Evolutionary conservation across 2,113 vertebrate genomes (phyloP), one percentile per base, ranked within the genome.

Genomic region (Periophthalmus modestus): DNA sequence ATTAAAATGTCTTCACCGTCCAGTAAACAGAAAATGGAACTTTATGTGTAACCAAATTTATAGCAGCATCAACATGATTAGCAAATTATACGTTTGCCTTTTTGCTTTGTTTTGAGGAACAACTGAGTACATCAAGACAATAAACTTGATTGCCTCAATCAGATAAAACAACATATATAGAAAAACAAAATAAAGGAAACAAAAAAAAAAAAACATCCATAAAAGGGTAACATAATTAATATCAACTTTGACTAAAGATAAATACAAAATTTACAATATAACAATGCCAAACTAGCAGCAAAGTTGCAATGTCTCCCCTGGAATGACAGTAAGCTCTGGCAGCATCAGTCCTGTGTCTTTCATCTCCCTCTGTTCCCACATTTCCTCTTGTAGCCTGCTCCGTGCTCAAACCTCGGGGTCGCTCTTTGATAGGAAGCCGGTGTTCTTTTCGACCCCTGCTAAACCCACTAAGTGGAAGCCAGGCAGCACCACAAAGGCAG

Each of bases 401-500:
- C 24, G 14, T 16, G 58, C 24, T 57, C 21, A 57, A 61, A 28
- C 13, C 58, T 33, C 24, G 24, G 4, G 58, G 58, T 61, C 12
- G 58, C 23, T 23, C 23, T 61, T 61, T 63, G 33, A 63, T 63
- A 63, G 7, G 7, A 63, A 63, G 61, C 15, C 16, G 16, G 16
- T 34, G 68, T 68, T 58, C 50, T 63, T 46, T 24, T 59, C 50
- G 47, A 71, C 63, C 75, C 68, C 34, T 73, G 63, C 46, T 54
- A 76, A 46, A 75, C 54, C 33, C 70, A 24, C 23, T 67, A 47
- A 68, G 54, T 48, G 77, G 76, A 79, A 43, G 62, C 78, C 74
- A 50, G 79, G 65, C 48, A 21, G 19, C 46, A 47, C 24, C 58
- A 36, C 62, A 71, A 39, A 55, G n/a, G n/a, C 55, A 59, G 47